Evolutionary conservation across 2,888 invertebrate species (phyloP), one percentile per base, ranked within the genome.

Genomic region (Dryadula phaetusa): DNA sequence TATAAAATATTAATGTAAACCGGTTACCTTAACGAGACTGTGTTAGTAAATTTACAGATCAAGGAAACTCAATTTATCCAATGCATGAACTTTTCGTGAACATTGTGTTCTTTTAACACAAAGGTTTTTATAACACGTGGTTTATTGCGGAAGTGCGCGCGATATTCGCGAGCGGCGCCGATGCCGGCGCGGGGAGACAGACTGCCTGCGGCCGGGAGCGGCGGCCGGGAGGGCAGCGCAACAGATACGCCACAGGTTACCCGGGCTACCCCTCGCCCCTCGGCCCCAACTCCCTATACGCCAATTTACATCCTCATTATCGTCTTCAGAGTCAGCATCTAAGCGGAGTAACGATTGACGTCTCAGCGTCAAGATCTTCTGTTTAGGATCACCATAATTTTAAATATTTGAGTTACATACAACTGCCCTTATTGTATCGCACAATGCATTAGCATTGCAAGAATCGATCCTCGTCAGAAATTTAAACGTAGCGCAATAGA

Each of bases 211-310:
- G 75, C 75, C 76, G 77, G 79, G 77, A 72, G 70, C 76, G 75
- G 75, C 68, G 70, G 75, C 76, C 79, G 79, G 80, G 81, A 80
- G 82, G 84, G 85, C 84, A 83, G 86, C 89, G 91, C 91, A 92
- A 91, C 91, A 92, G 91, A 90, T 90, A 90, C 87, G 91, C 92
- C 82, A 92, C 92, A 92, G 92, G 92, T 92, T 88, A 87, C 87
- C 88, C 86, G 87, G 88, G 86, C 80, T 82, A 79, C 81, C 81
- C 81, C 80, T 81, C 78, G 71, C 75, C 66, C 77, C 75, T 77
- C 76, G 67, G 46, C 71, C 72, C 74, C 69, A 76, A 73, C 77
- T 73, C 82, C 82, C 79, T 82, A 77, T 79, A 80, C 81, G 75
- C 77, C 86, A 86, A 89, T 90, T 88, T 89, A 88, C 88, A 90